Conservation (phyloP, 2,888 invertebrate genomes). For the Esperia sulphurella region DNA sequence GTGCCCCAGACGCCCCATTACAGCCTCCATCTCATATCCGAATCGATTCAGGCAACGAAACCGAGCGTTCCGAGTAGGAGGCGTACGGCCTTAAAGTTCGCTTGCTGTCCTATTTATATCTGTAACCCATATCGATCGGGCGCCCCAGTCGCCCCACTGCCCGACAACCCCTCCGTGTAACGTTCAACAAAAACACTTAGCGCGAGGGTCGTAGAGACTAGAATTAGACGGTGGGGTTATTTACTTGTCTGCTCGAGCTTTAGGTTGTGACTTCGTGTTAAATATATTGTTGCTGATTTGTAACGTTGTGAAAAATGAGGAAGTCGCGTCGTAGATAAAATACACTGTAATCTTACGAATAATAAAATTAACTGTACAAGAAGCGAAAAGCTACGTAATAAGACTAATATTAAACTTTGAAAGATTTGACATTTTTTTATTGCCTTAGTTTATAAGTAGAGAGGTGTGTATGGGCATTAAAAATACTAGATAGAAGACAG, state of each 20-base stretch:
- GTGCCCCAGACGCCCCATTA: background rate
- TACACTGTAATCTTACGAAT: no score
- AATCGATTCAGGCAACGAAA: constrained; percentile 60
- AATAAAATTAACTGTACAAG: no score
- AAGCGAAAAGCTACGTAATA: no score
- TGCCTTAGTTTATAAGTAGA: no score
- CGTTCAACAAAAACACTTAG: constrained; percentile 47
- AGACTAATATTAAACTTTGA: no score
- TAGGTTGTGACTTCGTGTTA: constrained; percentile 4
- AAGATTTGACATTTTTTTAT: no score
- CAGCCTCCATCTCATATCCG: constrained; percentile 28
- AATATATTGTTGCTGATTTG: constrained; percentile 4
- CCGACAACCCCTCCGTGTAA: constrained; percentile 48
- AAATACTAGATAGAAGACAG: no score
- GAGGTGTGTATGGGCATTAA: no score
- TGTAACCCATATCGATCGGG: constrained; percentile 66
- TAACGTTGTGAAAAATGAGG: background rate
- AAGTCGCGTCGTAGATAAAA: no score
- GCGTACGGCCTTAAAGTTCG: constrained; percentile 48
- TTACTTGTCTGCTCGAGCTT: background rate
- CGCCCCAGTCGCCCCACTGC: constrained; percentile 74
- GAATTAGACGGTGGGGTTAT: constrained; percentile 26
- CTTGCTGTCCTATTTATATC: constrained; percentile 68
- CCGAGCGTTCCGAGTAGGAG: constrained; percentile 43
- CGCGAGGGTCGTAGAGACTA: constrained; percentile 34